Base-by-base conservation (phyloP, 2,113 vertebrate genomes). In the Probosciger aterrimus region DNA sequence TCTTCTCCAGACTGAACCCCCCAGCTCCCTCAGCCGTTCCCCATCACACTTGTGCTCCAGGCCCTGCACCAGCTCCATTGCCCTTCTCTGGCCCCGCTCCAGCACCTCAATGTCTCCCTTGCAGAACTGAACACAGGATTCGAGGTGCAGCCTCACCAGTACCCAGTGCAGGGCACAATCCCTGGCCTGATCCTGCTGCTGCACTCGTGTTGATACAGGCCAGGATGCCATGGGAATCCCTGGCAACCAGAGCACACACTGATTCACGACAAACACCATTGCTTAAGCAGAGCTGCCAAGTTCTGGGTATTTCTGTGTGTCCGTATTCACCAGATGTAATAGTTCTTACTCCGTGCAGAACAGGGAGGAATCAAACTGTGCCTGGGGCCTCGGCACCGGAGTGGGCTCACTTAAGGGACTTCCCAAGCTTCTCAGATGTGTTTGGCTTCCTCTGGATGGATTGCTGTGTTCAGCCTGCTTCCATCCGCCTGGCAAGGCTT, bases 281-380 rank as follows among this genome's bases (percentile, higher is more conserved):
- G 4, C 74, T 46, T 39, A 19, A 52, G 63, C 63, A 46, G 75
- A 46, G n/a, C 55, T 77, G 63, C 82, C 63, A 28, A 71, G 30
- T 59, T 86, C 30, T 47, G 44, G 19, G 30, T 77, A 6, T 77
- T 86, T 71, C 69, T 52, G 13, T 33, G 16, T 35, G 63, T 0
- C 44, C 15, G n/a, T 23, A 1, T 10, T 33, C 5, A 0, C 50
- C 19, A 2, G 14, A 4, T 16, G 57, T 28, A 44, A 7, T 33
- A 4, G 37, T 50, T 85, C 33, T 74, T 44, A 35, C 55, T 60
- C 53, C n/a, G 39, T 15, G 16, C 35, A 37, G 62, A 68, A 35
- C 25, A 28, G 47, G 33, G 23, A 35, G 16, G 23, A 31, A n/a
- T 23, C 5, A 8, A 30, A n/a, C 53, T 7, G 18, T 6, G 22